phyloP scores from a whole-genome alignment of 92 coral and sea anemone species.

The Virgularia gustaviana region DNA sequence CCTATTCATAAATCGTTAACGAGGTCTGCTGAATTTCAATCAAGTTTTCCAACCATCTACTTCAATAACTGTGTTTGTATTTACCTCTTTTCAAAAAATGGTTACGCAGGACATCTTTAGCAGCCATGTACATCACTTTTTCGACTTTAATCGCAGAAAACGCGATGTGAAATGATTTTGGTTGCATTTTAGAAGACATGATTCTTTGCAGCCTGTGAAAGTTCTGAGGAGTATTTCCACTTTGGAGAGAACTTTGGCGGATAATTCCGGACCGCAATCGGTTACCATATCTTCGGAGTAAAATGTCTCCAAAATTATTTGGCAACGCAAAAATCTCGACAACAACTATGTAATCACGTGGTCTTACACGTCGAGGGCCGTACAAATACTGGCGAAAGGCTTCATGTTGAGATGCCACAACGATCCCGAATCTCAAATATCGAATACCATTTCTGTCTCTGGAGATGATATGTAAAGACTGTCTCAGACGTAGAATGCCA shows the following conservation, averaged over 20 bases:
- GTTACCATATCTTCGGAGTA: neutral
- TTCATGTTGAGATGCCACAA: too few species aligned
- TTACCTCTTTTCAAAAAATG: neutral
- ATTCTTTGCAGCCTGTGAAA: neutral
- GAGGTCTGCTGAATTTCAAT: too few species aligned
- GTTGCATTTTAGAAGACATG: neutral
- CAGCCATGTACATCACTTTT: neutral
- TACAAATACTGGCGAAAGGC: neutral
- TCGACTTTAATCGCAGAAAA: neutral
- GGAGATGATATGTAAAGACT: neutral
- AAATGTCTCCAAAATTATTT: neutral
- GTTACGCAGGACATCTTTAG: neutral
- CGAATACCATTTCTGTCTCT: constrained; percentile 6
- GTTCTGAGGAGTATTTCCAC: neutral
- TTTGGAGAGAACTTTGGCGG: neutral
- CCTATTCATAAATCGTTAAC: too few species aligned
- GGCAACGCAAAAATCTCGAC: too few species aligned
- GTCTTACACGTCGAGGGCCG: neutral
- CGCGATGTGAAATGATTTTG: neutral
- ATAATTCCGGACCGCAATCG: neutral
- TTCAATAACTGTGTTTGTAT: too few species aligned
- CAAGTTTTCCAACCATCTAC: too few species aligned
- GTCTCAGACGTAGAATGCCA: neutral
- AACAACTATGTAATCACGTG: too few species aligned
- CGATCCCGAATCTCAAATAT: neutral